Evolutionary conservation across 2,888 invertebrate species (phyloP).

Genomic region (Scaptomyza reducta): DNA sequence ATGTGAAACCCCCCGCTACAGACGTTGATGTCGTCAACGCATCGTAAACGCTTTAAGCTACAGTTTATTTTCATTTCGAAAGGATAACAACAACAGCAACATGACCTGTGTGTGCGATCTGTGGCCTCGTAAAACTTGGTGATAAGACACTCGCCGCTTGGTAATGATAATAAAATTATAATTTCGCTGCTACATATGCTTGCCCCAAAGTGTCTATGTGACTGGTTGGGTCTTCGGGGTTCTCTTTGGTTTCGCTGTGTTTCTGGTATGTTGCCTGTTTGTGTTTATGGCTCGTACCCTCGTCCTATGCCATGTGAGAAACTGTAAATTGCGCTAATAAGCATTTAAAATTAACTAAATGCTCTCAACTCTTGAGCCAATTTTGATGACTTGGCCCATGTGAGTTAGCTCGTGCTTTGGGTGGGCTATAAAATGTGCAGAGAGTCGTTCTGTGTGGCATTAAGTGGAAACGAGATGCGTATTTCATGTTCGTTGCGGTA

Average conservation of each 20-base stretch:
- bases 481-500: conserved; percentile 52
- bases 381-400: conserved; percentile 53
- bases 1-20: conserved; percentile 23
- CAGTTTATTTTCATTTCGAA: conserved; percentile 81
- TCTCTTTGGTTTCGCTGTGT: neutral
- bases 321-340: conserved; percentile 74
- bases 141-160: conserved; percentile 74
- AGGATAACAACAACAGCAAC: conserved; percentile 58
- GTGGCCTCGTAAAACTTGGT: conserved; percentile 77
- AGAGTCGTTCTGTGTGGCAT: conserved; percentile 40
- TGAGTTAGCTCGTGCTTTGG: neutral
- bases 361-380: conserved; percentile 59
- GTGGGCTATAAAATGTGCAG: conserved; percentile 47
- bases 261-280: conserved; percentile 17
- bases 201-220: conserved; percentile 41
- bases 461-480: conserved; percentile 62
- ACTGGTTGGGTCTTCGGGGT: conserved; percentile 21
- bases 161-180: conserved; percentile 83
- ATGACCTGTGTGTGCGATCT: conserved; percentile 67
- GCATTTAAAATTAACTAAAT: conserved; percentile 81
- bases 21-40: conserved; percentile 68
- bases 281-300: conserved; percentile 23
- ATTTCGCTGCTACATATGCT: conserved; percentile 73
- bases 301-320: conserved; percentile 52
- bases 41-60: conserved; percentile 82